phyloP scores from a whole-genome alignment of 1,140 invertebrate species.

The Procambarus virginalis region DNA sequence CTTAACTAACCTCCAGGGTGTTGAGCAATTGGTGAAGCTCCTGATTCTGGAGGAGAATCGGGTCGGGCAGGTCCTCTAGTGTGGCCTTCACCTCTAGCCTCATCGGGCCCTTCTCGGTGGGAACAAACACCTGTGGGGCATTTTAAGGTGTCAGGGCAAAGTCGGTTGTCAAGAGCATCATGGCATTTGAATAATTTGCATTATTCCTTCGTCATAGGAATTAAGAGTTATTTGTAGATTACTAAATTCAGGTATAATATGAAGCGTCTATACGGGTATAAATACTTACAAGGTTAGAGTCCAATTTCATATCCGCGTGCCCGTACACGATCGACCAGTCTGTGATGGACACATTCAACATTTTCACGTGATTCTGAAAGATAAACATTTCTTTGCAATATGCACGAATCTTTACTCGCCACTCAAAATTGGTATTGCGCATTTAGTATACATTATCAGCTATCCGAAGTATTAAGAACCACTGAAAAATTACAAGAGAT shows the following conservation, averaged over 20 bases:
- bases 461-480: neutral
- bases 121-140: neutral
- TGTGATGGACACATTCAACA: neutral
- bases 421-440: neutral
- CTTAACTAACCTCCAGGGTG: neutral
- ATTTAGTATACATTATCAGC: neutral
- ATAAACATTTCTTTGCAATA: too few species aligned
- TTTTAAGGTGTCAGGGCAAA: too few species aligned
- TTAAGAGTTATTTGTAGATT: too few species aligned
- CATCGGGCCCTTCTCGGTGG: neutral
- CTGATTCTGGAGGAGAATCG: neutral
- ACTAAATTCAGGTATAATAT: too few species aligned
- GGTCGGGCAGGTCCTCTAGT: conserved; percentile 7
- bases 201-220: too few species aligned
- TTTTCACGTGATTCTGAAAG: neutral
- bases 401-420: too few species aligned
- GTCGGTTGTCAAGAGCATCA: too few species aligned
- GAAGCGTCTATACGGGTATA: too few species aligned
- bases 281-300: neutral
- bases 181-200: too few species aligned
- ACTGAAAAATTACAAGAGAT: too few species aligned
- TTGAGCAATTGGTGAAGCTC: neutral
- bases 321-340: neutral
- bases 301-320: neutral
- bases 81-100: neutral